Evolutionary conservation across 2,888 invertebrate species (phyloP).

Genomic region (Drosophila subsilvestris): DNA sequence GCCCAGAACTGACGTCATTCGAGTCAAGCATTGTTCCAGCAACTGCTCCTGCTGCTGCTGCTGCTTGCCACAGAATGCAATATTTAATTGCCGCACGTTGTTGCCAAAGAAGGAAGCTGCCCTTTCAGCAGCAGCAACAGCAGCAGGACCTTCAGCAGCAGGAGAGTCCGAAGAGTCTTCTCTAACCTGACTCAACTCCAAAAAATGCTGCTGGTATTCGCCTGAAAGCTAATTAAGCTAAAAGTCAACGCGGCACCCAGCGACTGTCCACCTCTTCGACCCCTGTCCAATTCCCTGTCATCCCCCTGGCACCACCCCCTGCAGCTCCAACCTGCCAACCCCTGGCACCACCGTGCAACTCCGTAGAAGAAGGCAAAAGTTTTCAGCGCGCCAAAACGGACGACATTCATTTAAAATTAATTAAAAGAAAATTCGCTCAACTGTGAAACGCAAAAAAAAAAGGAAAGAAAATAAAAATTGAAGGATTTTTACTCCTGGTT

Average conservation of each 20-base stretch:
- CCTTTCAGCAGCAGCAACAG: slow-evolving; percentile 15
- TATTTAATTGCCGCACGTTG: slow-evolving; percentile 62
- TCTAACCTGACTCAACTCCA: slow-evolving; percentile 46
- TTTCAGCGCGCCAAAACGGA: slow-evolving; percentile 73
- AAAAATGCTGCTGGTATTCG: slow-evolving; percentile 45
- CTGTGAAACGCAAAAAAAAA: slow-evolving; percentile 74
- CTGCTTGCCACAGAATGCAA: slow-evolving; percentile 43
- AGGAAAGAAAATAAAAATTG: slow-evolving; percentile 63
- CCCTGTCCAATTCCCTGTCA: not conserved
- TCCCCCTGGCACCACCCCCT: not conserved
- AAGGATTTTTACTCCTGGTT: slow-evolving; percentile 34
- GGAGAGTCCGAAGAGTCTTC: slow-evolving; percentile 1
- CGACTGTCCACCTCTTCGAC: slow-evolving; percentile 10
- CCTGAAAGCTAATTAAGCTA: slow-evolving; percentile 76
- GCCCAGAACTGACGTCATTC: slow-evolving; percentile 49
- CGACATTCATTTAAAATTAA: slow-evolving; percentile 80
- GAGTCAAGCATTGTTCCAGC: slow-evolving; percentile 58
- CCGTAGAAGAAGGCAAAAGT: slow-evolving; percentile 64
- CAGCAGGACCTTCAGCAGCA: too few species aligned
- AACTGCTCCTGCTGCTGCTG: slow-evolving; percentile 2
- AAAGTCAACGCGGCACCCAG: slow-evolving; percentile 65
- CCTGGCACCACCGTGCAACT: slow-evolving; percentile 42
- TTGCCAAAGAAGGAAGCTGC: slow-evolving; percentile 14
- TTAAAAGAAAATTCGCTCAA: slow-evolving; percentile 80
- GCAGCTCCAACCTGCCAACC: not conserved